phyloP scores from a whole-genome alignment of 30 jellyfish, hydroid and myxozoan species.

The Phacellophora camtschatica region DNA sequence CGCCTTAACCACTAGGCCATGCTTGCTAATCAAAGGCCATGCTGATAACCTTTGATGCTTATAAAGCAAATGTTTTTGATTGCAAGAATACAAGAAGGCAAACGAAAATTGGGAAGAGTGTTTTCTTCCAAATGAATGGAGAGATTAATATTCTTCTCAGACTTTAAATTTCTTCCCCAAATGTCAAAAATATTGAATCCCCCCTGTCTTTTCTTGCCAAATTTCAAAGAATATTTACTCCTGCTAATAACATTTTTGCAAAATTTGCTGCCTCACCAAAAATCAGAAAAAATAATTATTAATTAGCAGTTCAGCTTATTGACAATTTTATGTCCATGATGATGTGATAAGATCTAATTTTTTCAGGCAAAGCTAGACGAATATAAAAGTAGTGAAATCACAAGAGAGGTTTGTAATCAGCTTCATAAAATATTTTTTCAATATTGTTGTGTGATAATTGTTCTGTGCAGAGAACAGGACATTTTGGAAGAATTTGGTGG shows the following conservation, averaged over 20 bases:
- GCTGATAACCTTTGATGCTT: background rate
- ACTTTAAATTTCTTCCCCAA: background rate
- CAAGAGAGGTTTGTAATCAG: conserved; percentile 66
- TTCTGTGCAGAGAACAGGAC: background rate
- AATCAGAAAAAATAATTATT: background rate
- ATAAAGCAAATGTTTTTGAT: background rate
- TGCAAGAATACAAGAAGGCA: background rate
- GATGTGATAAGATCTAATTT: background rate
- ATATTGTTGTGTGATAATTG: background rate
- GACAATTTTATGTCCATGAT: background rate
- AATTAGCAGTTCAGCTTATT: background rate
- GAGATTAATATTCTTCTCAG: background rate
- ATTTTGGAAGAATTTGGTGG: no score
- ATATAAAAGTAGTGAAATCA: conserved; percentile 75
- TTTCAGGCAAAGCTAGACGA: conserved; percentile 88
- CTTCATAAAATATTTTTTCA: background rate
- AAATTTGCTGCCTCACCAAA: background rate
- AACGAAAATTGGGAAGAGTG: no score
- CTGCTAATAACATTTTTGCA: background rate
- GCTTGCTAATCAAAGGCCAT: no score
- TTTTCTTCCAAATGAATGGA: background rate
- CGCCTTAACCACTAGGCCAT: no score
- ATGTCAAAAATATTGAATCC: background rate
- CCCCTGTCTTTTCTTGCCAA: background rate
- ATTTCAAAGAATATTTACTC: background rate